Conservation (phyloP, 2,797 vertebrate genomes). For the Macroramphosus scolopax region DNA sequence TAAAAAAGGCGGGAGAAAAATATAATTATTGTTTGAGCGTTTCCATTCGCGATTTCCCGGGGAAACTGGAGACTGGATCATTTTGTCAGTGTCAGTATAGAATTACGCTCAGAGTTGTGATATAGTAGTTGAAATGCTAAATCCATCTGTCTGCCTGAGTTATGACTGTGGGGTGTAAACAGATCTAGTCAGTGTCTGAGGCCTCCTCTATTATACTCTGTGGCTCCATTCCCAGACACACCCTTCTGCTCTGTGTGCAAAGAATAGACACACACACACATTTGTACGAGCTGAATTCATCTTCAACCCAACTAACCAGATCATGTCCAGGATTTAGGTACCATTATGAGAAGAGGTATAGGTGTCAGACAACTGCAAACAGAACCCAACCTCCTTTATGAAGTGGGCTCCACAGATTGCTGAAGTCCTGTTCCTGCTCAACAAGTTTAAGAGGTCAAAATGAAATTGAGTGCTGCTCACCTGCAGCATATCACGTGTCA, state of each 20-base stretch:
- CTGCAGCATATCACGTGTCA: constrained; percentile 2
- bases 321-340: too few relatives aligned
- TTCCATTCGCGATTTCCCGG: too few relatives aligned
- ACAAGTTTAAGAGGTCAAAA: constrained; percentile 22
- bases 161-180: constrained; percentile 63
- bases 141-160: constrained; percentile 44
- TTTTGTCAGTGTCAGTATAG: neutral
- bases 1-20: too few relatives aligned
- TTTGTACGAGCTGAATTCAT: too few relatives aligned
- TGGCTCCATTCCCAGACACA: constrained; percentile 66
- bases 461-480: constrained; percentile 1
- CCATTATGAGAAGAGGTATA: too few relatives aligned
- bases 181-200: constrained; percentile 60
- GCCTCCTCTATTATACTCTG: constrained; percentile 54
- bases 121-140: constrained; percentile 16
- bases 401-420: neutral
- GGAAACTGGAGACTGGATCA: too few relatives aligned
- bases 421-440: constrained; percentile 12
- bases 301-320: too few relatives aligned
- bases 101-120: constrained; percentile 25
- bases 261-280: constrained; percentile 9
- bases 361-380: neutral
- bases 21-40: too few relatives aligned
- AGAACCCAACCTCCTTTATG: fast-evolving
- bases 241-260: constrained; percentile 40